Percentiles rank a stretch among this genome's conserved stretches.
These are phyloP conservation scores for Pterostichus madidus DNA, from an alignment of 2,888 invertebrate species.

Conservation along the genomic window DNA sequence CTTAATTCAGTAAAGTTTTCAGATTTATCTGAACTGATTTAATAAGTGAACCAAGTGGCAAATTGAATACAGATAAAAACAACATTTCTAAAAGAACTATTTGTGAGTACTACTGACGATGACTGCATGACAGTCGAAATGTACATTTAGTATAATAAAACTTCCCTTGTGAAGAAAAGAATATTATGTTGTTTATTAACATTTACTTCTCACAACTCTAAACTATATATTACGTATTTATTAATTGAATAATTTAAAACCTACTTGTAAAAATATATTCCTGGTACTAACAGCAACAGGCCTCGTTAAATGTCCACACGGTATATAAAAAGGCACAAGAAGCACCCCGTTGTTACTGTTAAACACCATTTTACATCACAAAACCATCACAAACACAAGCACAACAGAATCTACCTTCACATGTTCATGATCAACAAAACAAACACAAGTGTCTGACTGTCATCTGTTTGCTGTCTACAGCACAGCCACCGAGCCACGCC, in stretches of 20 bases:
- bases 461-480: neutral
- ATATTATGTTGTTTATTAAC: too few species aligned
- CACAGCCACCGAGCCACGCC: slow-evolving; percentile 1
- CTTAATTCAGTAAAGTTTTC: too few species aligned
- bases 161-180: too few species aligned
- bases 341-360: slow-evolving; percentile 36
- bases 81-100: too few species aligned
- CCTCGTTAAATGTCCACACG: slow-evolving; percentile 46
- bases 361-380: slow-evolving; percentile 53
- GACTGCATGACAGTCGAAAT: too few species aligned
- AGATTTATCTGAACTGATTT: too few species aligned
- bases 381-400: slow-evolving; percentile 4
- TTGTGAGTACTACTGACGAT: too few species aligned
- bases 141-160: too few species aligned
- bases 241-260: neutral
- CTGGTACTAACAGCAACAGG: neutral
- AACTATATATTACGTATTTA: too few species aligned
- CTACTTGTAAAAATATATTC: slow-evolving; percentile 18
- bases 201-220: too few species aligned
- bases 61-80: too few species aligned
- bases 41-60: too few species aligned
- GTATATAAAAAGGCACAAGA: slow-evolving; percentile 56
- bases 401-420: neutral
- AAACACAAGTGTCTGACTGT: slow-evolving; percentile 7
- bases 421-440: neutral